phyloP scores from a whole-genome alignment of 2,113 vertebrate species.

The Hemichromis elongatus region DNA sequence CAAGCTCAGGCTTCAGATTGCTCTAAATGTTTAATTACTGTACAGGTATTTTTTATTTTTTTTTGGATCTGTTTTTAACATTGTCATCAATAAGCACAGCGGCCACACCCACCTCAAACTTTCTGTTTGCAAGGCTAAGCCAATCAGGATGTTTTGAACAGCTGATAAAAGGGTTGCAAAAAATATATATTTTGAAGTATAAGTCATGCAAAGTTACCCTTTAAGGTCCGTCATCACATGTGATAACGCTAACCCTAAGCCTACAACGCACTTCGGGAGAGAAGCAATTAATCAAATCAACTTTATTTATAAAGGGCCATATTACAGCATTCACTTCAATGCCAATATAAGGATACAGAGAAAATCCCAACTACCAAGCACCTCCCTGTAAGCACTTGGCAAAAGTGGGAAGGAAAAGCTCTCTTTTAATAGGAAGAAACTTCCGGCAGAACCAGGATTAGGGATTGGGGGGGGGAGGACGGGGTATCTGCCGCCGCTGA shows the following conservation, averaged over 20 bases:
- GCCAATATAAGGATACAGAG: neutral
- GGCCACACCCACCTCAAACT: accelerated
- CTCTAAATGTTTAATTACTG: neutral
- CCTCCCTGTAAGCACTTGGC: neutral
- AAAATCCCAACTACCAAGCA: neutral
- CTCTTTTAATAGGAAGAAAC: neutral
- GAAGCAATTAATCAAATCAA: neutral
- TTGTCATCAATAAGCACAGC: neutral
- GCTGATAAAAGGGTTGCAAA: neutral
- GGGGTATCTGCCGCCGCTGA: neutral
- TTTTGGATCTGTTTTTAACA: neutral
- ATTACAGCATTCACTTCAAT: accelerated
- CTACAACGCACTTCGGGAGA: neutral
- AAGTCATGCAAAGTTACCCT: neutral
- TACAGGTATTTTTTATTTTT: neutral
- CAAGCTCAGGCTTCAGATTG: neutral
- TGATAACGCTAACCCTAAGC: neutral
- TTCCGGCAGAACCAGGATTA: neutral
- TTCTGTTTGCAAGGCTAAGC: neutral
- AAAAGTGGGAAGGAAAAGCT: neutral
- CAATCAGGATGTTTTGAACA: neutral
- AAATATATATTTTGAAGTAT: accelerated
- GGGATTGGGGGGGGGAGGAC: neutral
- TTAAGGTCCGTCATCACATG: neutral
- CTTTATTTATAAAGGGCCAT: neutral